Evolutionary conservation across 2,888 invertebrate species (phyloP).

Genomic region (Diplazon laetatorius): DNA sequence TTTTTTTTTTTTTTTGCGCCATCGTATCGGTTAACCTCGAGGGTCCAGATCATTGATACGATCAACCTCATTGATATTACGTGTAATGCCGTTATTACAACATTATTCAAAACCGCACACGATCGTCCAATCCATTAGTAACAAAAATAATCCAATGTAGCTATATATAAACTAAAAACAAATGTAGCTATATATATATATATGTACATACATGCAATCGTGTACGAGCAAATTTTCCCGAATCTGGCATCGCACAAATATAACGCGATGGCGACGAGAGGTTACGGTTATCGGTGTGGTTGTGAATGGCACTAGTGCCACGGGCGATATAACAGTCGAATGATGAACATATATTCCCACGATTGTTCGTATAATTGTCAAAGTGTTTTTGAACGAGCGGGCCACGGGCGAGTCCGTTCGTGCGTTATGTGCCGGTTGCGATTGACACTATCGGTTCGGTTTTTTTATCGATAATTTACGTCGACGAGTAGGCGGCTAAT

Average conservation of each 20-base stretch:
- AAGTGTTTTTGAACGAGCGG: conserved; percentile 41
- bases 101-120: conserved; percentile 4
- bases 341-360: conserved; percentile 20
- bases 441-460: conserved; percentile 54
- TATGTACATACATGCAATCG: too few species aligned
- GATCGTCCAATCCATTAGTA: conserved; percentile 2
- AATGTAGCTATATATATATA: too few species aligned
- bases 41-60: too few species aligned
- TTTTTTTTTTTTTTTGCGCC: too few species aligned
- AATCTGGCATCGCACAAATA: conserved; percentile 1
- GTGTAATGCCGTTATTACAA: conserved; percentile 27
- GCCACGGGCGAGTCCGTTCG: background rate
- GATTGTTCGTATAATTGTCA: conserved; percentile 56
- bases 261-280: conserved; percentile 13
- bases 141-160: background rate
- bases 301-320: conserved; percentile 31
- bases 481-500: conserved; percentile 42
- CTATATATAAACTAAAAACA: too few species aligned
- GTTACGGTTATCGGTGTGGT: too few species aligned
- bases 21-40: too few species aligned
- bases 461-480: conserved; percentile 64
- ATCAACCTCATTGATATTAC: background rate
- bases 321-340: conserved; percentile 6
- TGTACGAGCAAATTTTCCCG: background rate
- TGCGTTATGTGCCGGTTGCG: background rate